These are phyloP conservation scores for Protophormia terraenovae DNA, from an alignment of 2,888 invertebrate genomes.

Conservation along the genomic window DNA sequence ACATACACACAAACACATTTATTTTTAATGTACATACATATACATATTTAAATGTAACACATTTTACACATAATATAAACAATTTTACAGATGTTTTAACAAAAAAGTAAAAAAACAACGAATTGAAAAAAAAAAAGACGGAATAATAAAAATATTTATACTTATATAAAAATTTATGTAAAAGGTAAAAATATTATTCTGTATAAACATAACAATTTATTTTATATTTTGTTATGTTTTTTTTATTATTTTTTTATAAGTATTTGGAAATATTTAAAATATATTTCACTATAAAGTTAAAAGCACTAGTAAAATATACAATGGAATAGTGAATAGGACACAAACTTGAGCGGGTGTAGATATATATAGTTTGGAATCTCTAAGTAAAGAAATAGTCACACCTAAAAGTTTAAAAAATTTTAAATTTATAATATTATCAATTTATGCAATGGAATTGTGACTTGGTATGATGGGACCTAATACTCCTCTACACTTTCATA, in stretches of 20 bases:
- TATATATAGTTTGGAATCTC: background rate
- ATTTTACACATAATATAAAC: constrained; percentile 49
- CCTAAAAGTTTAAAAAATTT: constrained; percentile 31
- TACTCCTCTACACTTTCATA: too few relatives aligned
- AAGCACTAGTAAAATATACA: background rate
- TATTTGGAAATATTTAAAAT: background rate
- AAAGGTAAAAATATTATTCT: constrained; percentile 40
- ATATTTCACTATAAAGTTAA: background rate
- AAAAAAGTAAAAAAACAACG: background rate
- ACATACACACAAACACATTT: background rate
- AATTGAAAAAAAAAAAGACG: background rate
- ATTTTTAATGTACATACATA: background rate
- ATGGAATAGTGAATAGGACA: background rate
- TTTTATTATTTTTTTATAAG: background rate
- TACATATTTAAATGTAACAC: constrained; percentile 18
- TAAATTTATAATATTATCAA: constrained; percentile 7
- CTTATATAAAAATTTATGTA: constrained; percentile 39
- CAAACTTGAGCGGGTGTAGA: background rate
- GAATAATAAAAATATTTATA: background rate
- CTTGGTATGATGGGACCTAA: too few relatives aligned
- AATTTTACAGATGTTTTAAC: constrained; percentile 49
- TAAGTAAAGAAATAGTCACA: background rate
- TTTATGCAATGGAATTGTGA: background rate
- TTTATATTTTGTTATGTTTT: background rate
- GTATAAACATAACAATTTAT: constrained; percentile 30